Conservation (phyloP, 1,140 invertebrate species). For the Caenorhabditis briggsae region DNA sequence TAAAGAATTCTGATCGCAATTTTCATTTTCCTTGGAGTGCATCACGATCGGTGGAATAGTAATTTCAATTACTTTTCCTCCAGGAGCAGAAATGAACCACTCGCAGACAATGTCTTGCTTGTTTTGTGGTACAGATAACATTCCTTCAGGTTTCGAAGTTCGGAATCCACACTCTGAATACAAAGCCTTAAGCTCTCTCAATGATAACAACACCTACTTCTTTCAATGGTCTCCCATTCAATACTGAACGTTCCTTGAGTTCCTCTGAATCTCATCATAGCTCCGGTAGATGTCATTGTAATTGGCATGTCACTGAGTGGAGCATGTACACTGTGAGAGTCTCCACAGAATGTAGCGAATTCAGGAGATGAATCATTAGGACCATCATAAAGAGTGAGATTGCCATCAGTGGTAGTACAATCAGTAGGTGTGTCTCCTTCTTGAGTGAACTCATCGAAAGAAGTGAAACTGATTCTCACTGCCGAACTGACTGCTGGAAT, state of each 20-base stretch:
- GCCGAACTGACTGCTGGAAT: constrained; percentile 31
- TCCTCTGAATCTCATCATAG: constrained; percentile 58
- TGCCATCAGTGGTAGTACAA: constrained; percentile 71
- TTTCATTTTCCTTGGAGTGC: constrained; percentile 2
- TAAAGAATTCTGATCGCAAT: constrained; percentile 71
- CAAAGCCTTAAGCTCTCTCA: not conserved
- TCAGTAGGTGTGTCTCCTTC: constrained; percentile 23
- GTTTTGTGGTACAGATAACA: constrained; percentile 39
- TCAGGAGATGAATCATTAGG: constrained; percentile 35
- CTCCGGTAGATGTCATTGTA: constrained; percentile 54
- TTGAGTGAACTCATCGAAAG: constrained; percentile 7
- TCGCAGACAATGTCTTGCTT: constrained; percentile 64
- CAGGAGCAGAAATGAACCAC: constrained; percentile 77
- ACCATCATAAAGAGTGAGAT: constrained; percentile 63
- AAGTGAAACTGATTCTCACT: constrained; percentile 44
- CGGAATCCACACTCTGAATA: constrained; percentile 50
- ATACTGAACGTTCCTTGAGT: constrained; percentile 38
- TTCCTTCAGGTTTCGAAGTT: constrained; percentile 40
- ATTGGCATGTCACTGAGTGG: constrained; percentile 52
- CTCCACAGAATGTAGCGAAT: constrained; percentile 57
- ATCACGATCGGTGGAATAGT: constrained; percentile 70
- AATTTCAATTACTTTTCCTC: constrained; percentile 76
- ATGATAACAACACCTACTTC: not conserved
- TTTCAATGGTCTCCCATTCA: constrained; percentile 37
- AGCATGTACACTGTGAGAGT: constrained; percentile 9